A percentile compares a stretch with the other conserved stretches of the same genome.
Evolutionary conservation across 2,797 vertebrate genomes (phyloP).

Genomic region (Anolis apletophallus): DNA sequence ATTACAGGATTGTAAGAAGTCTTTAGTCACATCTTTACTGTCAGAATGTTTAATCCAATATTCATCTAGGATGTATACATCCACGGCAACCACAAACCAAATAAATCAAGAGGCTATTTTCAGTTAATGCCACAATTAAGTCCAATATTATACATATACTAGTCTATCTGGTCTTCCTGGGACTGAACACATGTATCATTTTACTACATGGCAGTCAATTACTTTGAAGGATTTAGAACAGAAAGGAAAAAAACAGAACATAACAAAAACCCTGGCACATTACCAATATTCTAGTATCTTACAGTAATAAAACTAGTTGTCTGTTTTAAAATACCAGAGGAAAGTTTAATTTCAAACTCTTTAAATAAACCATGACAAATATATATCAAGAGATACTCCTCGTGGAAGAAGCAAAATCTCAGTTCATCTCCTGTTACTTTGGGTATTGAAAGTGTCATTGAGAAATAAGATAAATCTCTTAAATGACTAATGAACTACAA

Average conservation of each 20-base stretch:
- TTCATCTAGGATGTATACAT: conserved; percentile 19
- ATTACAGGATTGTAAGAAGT: conserved; percentile 30
- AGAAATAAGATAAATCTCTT: conserved; percentile 63
- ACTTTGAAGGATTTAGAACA: conserved; percentile 45
- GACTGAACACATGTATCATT: neutral
- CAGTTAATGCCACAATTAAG: conserved; percentile 12
- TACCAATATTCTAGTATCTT: conserved; percentile 49
- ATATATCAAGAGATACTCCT: conserved; percentile 71
- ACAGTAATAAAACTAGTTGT: conserved; percentile 13
- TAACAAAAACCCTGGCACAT: neutral
- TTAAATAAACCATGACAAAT: conserved; percentile 59
- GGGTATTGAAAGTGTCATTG: conserved; percentile 42
- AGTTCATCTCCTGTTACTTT: conserved; percentile 45
- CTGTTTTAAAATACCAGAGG: conserved; percentile 15
- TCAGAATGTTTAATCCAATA: conserved; percentile 40
- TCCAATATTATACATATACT: neutral
- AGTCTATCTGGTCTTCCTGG: neutral
- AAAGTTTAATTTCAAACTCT: conserved; percentile 58
- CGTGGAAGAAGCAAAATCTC: conserved; percentile 66
- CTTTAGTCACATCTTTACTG: conserved; percentile 20
- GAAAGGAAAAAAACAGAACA: neutral
- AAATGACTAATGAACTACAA: conserved; percentile 57
- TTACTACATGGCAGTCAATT: conserved; percentile 33
- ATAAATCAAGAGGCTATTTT: conserved; percentile 21
- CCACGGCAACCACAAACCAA: conserved; percentile 10